Evolutionary conservation across 2,113 vertebrate species (phyloP).

Genomic region (Heterotis niloticus): DNA sequence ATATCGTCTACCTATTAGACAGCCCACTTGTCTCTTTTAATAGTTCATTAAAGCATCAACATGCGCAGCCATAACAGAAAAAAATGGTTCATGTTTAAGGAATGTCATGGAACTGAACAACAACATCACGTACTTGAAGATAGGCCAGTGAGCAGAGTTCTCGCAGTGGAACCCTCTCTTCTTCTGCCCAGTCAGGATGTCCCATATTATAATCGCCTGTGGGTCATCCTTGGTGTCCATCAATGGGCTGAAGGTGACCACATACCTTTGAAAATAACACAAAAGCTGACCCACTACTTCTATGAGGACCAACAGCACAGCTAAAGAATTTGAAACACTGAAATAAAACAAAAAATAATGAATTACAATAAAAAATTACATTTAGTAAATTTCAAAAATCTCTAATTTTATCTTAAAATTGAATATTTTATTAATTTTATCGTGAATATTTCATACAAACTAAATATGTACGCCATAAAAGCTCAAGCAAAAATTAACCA

Average conservation of each 20-base stretch:
- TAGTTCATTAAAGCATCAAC: not conserved
- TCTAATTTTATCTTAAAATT: too few relatives aligned
- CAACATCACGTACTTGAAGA: slow-evolving; percentile 84
- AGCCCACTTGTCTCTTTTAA: not conserved
- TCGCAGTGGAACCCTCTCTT: slow-evolving; percentile 97
- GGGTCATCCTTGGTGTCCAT: slow-evolving; percentile 91
- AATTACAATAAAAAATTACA: not conserved
- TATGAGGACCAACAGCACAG: not conserved
- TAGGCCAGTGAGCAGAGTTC: slow-evolving; percentile 97
- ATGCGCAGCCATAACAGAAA: not conserved
- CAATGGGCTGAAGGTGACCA: slow-evolving; percentile 26
- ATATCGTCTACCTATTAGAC: too few relatives aligned
- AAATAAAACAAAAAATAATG: not conserved
- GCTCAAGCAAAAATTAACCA: too few relatives aligned
- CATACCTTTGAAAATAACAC: slow-evolving; percentile 21
- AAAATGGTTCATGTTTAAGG: not conserved
- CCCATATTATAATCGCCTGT: slow-evolving; percentile 98
- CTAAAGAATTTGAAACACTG: not conserved
- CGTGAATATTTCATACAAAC: too few relatives aligned
- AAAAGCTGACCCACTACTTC: not conserved
- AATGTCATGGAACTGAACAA: not conserved
- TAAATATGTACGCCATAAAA: too few relatives aligned
- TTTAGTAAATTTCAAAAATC: too few relatives aligned
- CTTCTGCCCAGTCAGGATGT: slow-evolving; percentile 93
- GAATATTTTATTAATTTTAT: too few relatives aligned